Evolutionary conservation across 2,888 invertebrate genomes (phyloP).

Genomic region (Lycophotia porphyrea): DNA sequence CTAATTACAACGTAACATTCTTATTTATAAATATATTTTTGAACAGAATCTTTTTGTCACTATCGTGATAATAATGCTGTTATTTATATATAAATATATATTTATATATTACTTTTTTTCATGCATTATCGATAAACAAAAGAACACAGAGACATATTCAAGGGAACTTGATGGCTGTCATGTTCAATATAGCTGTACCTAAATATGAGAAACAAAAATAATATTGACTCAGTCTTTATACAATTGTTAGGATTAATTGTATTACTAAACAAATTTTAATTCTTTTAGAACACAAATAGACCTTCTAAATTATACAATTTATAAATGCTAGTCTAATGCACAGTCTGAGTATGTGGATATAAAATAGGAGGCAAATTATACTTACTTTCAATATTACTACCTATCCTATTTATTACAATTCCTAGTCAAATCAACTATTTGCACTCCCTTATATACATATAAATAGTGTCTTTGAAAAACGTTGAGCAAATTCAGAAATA

Average conservation of each 20-base stretch:
- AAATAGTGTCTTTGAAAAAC: constrained; percentile 72
- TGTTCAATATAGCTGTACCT: constrained; percentile 40
- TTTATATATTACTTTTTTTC: constrained; percentile 4
- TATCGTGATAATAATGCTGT: constrained; percentile 24
- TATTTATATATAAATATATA: neutral
- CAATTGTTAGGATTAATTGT: constrained; percentile 66
- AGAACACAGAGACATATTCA: constrained; percentile 49
- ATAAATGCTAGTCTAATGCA: constrained; percentile 59
- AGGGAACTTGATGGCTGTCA: constrained; percentile 54
- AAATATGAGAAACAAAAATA: constrained; percentile 51
- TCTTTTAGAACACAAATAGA: constrained; percentile 38
- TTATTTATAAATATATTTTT: constrained; percentile 41
- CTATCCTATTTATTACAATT: constrained; percentile 74
- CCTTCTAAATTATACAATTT: constrained; percentile 52
- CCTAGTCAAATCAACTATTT: constrained; percentile 69
- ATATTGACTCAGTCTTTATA: constrained; percentile 68
- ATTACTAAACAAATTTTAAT: constrained; percentile 50
- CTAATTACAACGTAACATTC: constrained; percentile 63
- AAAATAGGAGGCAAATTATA: constrained; percentile 68
- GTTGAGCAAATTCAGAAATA: constrained; percentile 82
- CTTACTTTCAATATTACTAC: constrained; percentile 61
- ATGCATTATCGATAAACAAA: constrained; percentile 34
- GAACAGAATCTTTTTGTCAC: constrained; percentile 41
- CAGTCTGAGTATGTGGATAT: constrained; percentile 61
- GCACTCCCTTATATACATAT: constrained; percentile 66